Base-by-base conservation (phyloP, 2,797 vertebrate species). In the Macroramphosus scolopax region DNA sequence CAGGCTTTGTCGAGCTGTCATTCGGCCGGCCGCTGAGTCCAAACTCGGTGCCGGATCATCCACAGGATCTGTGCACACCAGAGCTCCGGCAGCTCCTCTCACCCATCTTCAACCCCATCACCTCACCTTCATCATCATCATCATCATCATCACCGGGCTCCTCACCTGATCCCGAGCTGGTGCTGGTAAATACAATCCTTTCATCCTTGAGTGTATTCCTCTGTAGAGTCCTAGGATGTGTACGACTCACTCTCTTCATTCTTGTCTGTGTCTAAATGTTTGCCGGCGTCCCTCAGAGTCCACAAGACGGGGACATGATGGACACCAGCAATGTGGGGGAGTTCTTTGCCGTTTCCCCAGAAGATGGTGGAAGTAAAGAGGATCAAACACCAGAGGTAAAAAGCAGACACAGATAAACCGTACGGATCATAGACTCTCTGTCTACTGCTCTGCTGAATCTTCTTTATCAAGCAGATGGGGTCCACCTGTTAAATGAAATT, bases 11-110 rank as follows among this genome's bases (percentile, higher is more conserved):
- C 0, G 77, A 85, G 61, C 72, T 91, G 62, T 84, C 78, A 0
- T 83, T 81, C 47, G 36, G 62, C 69, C 34, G 3, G 16, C 53
- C 74, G 5, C 1, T 72, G 38, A 38, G 58, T 80, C 39, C 78
- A 3, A 5, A 62, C 83, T 34, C 44, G 0, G 1, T 90, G 55
- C 83, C 84, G 26, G 73, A 85, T 55, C 50, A 84, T 46, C 92
- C 92, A n/a, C 81, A 91, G 40, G 88, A 92, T 1, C 85, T 93
- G 55, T 93, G 92, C 62, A 89, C 86, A 6, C 92, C 91, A 0
- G 87, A 89, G 40, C 89, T 94, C 11, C 84, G 79, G 11, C 83
- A 82, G 17, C 91, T 94, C 22, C 89, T 95, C 25, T 82, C 84
- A 0, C 92, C 92, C 47, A 93, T 95, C 70, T 91, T 95, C 16